These are phyloP conservation scores for Folsomia manolachei DNA, from an alignment of 2,888 invertebrate species.

Conservation along the genomic window DNA sequence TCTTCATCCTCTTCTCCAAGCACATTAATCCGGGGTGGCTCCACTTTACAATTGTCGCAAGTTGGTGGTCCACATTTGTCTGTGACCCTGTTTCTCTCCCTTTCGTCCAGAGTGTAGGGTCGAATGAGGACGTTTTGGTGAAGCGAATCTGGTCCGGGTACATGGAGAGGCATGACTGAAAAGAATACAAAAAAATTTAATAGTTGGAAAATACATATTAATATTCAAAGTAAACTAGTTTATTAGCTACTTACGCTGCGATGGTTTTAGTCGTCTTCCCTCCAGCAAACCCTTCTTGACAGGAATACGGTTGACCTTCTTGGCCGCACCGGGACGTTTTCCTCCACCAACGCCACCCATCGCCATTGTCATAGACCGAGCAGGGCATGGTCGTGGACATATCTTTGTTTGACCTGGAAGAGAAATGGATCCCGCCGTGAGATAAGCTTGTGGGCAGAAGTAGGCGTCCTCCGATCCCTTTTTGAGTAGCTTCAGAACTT, in stretches of 20 bases:
- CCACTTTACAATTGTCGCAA: too few relatives aligned
- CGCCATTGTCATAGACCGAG: not conserved
- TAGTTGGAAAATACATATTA: too few relatives aligned
- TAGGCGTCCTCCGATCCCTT: not conserved
- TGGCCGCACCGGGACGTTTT: too few relatives aligned
- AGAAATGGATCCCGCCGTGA: too few relatives aligned
- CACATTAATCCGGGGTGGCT: too few relatives aligned
- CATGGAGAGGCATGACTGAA: conserved; percentile 19
- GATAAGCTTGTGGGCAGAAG: not conserved
- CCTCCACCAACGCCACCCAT: not conserved
- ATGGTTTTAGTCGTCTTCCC: conserved; percentile 8
- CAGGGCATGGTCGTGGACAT: not conserved
- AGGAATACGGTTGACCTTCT: not conserved
- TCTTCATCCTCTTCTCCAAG: not conserved
- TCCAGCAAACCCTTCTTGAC: not conserved
- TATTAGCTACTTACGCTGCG: too few relatives aligned
- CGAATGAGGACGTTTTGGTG: conserved; percentile 27
- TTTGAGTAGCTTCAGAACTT: conserved; percentile 14
- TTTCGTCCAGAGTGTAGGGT: conserved; percentile 24
- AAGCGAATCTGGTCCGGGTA: conserved; percentile 24
- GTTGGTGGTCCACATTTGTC: not conserved
- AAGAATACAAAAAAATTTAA: too few relatives aligned
- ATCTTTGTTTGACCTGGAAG: too few relatives aligned
- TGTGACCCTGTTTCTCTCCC: not conserved
- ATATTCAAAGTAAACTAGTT: too few relatives aligned